These are phyloP conservation scores for Ctenosaura bakeri DNA, from an alignment of 2,797 vertebrate genomes.

Conservation along the genomic window DNA sequence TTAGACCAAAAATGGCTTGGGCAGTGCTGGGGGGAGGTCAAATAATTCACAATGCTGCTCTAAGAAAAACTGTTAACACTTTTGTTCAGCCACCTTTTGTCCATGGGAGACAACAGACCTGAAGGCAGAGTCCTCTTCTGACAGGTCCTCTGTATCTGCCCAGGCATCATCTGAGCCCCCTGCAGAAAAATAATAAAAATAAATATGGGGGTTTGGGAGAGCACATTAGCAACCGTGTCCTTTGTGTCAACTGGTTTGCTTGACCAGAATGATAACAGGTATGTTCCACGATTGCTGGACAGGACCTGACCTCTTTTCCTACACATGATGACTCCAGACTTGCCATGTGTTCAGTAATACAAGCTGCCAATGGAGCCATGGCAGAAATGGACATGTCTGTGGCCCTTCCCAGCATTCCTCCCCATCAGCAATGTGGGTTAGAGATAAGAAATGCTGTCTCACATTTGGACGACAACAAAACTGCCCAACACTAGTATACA, in stretches of 20 bases:
- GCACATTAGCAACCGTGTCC: neutral
- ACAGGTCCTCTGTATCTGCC: constrained; percentile 90
- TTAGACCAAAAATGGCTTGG: no score
- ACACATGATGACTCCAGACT: neutral
- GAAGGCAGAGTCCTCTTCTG: constrained; percentile 88
- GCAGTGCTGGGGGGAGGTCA: no score
- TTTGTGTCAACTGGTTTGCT: neutral
- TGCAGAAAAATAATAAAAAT: constrained; percentile 71
- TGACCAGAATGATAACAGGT: neutral
- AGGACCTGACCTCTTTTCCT: neutral
- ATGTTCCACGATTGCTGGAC: neutral
- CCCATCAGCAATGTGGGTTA: no score
- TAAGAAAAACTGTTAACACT: neutral
- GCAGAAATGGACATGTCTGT: no score
- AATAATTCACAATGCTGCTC: no score
- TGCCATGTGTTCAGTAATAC: neutral
- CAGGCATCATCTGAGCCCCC: constrained; percentile 92
- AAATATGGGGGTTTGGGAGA: constrained; percentile 20
- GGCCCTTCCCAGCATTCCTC: no score
- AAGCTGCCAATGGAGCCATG: neutral
- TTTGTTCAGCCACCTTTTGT: no score
- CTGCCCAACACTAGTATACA: neutral
- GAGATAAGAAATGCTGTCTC: no score
- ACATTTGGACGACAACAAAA: no score
- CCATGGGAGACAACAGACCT: constrained; percentile 82